Conservation (phyloP, 2,888 invertebrate species). For the Tholera decimalis region DNA sequence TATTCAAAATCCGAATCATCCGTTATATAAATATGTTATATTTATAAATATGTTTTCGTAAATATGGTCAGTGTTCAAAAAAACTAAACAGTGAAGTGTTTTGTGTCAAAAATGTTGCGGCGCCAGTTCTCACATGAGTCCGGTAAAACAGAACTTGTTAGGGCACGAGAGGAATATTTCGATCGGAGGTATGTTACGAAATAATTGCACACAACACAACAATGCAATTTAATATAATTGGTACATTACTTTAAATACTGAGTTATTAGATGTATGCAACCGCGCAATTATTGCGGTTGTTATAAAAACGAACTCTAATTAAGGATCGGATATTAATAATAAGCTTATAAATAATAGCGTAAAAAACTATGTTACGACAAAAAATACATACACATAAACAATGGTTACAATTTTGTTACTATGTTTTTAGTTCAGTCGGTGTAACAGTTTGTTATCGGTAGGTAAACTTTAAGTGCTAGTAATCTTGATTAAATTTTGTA, state of each 20-base stretch:
- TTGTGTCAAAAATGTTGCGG: slow-evolving; percentile 76
- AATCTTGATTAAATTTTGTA: slow-evolving; percentile 31
- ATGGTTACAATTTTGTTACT: background rate
- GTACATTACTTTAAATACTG: background rate
- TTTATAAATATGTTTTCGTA: slow-evolving; percentile 18
- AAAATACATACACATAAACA: slow-evolving; percentile 18
- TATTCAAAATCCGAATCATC: slow-evolving; percentile 40
- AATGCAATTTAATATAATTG: slow-evolving; percentile 5
- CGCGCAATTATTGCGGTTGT: background rate
- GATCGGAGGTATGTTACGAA: slow-evolving; percentile 80
- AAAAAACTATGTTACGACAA: background rate
- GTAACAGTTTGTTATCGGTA: slow-evolving; percentile 25
- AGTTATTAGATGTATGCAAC: slow-evolving; percentile 21
- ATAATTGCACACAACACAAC: slow-evolving; percentile 4
- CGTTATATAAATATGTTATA: slow-evolving; percentile 14
- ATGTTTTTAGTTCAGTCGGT: slow-evolving; percentile 6
- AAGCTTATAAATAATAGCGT: slow-evolving; percentile 1
- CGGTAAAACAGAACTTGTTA: slow-evolving; percentile 83
- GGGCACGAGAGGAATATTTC: slow-evolving; percentile 84
- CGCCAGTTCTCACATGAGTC: slow-evolving; percentile 88
- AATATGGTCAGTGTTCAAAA: slow-evolving; percentile 30
- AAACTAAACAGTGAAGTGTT: slow-evolving; percentile 48
- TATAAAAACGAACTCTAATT: slow-evolving; percentile 10
- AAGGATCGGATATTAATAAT: background rate
- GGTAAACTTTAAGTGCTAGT: slow-evolving; percentile 9